Evolutionary conservation across 92 coral and sea anemone genomes (phyloP), one percentile per base, ranked within the genome.

Genomic region (Metridium senile): DNA sequence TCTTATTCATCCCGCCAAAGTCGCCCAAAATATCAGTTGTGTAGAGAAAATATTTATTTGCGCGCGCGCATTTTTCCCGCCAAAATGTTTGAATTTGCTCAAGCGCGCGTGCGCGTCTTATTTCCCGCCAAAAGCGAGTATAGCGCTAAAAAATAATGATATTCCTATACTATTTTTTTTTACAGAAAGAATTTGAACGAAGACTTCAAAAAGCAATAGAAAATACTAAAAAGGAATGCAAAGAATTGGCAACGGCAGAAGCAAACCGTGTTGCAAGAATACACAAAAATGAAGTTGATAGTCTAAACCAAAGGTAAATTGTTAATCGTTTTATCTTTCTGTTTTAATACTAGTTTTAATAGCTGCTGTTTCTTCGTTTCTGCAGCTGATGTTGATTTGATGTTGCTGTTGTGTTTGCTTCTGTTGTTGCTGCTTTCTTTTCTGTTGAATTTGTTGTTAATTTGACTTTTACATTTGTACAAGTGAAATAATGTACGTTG

Each of bases 121-220:
- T 45, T 45, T 45, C 51, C 51, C 51, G n/a, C n/a, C n/a, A n/a
- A n/a, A n/a, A n/a, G n/a, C n/a, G n/a, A n/a, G n/a, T n/a, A n/a
- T n/a, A n/a, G n/a, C n/a, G n/a, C n/a, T n/a, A n/a, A n/a, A n/a
- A n/a, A n/a, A n/a, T n/a, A n/a, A n/a, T n/a, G n/a, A n/a, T n/a
- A n/a, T n/a, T n/a, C n/a, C n/a, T n/a, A n/a, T n/a, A n/a, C 10
- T 27, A n/a, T 11, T 46, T 27, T 52, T 58, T 25, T 53, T 66
- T 1, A 11, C 49, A 96, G 99, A 90, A 83, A 89, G 89, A 87
- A 59, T 92, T 91, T 13, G 95, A 92, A 58, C 68, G 78, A 58
- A 82, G 89, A 51, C 81, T 82, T 21, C 82, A 86, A 20, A 81
- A 83, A 31, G 77, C 96, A 9, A 89, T 96, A 20, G 87, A 81